Percentiles rank a stretch among this genome's conserved stretches.
Conservation (phyloP, 2,113 vertebrate species). For the Oreocharis arfaki region DNA sequence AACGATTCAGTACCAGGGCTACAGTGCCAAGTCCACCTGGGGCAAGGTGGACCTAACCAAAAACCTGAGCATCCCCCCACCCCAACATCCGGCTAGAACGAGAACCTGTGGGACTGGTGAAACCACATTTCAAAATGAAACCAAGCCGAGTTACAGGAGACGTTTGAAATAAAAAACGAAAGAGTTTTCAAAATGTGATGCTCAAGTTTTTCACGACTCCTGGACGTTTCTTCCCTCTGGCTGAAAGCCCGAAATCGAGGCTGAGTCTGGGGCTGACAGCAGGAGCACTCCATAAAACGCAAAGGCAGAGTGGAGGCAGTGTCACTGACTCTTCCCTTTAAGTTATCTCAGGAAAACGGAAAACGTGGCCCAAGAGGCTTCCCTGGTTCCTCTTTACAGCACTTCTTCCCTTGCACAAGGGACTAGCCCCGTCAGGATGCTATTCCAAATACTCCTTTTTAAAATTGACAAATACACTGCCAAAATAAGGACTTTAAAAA, state of each 20-base stretch:
- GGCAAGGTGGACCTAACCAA: not conserved
- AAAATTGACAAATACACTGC: conserved; percentile 22
- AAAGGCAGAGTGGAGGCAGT: not conserved
- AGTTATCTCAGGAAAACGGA: not conserved
- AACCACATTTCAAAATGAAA: not conserved
- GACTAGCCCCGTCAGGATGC: not conserved
- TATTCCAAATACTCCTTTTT: not conserved
- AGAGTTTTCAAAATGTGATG: not conserved
- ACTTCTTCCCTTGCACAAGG: not conserved
- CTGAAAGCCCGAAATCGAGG: not conserved
- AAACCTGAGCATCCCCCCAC: not conserved
- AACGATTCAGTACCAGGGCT: not conserved
- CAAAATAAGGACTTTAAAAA: conserved; percentile 42
- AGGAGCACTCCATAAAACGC: not conserved
- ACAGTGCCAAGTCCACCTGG: not conserved
- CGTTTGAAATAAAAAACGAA: conserved; percentile 1
- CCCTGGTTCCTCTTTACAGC: not conserved
- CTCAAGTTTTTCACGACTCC: not conserved
- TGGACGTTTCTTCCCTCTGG: not conserved
- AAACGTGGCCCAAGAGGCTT: not conserved
- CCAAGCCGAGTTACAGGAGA: not conserved
- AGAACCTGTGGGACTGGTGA: conserved; percentile 2
- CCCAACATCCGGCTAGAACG: not conserved
- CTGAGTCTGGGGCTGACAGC: not conserved
- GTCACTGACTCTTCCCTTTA: not conserved